Conservation (phyloP, 2,888 invertebrate genomes). For the Tubulanus polymorphus region DNA sequence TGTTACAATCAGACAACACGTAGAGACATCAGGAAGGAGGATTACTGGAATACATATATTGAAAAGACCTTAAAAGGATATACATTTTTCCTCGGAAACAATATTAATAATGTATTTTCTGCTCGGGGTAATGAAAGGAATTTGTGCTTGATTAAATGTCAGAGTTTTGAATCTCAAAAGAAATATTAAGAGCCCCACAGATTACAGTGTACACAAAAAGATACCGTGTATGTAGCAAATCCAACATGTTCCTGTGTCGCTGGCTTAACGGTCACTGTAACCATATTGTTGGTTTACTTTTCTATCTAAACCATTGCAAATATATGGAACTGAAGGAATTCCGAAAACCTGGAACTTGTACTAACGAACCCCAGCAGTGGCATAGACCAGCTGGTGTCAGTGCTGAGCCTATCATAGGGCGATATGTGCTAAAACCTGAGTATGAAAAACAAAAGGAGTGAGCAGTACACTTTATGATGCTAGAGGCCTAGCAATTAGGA, state of each 20-base stretch:
- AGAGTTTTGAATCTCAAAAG: background rate
- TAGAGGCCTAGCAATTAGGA: background rate
- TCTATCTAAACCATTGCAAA: background rate
- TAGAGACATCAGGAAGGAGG: too few species aligned
- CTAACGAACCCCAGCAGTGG: background rate
- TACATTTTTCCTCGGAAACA: too few species aligned
- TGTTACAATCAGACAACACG: too few species aligned
- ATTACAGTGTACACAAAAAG: too few species aligned
- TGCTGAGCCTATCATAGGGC: background rate
- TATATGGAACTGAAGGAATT: background rate
- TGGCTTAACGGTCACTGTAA: background rate
- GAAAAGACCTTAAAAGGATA: too few species aligned
- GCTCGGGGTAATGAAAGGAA: too few species aligned
- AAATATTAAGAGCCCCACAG: background rate
- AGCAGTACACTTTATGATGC: background rate
- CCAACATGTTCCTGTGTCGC: background rate
- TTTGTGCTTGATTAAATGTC: too few species aligned
- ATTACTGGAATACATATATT: too few species aligned
- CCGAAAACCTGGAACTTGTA: background rate
- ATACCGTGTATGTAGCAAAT: background rate
- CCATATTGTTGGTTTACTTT: background rate
- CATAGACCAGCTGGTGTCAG: background rate
- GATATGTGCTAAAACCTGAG: background rate
- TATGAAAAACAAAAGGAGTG: background rate
- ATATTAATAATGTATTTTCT: too few species aligned